Conservation (phyloP, 1,140 invertebrate species). For the Pogonomyrmex californicus region DNA sequence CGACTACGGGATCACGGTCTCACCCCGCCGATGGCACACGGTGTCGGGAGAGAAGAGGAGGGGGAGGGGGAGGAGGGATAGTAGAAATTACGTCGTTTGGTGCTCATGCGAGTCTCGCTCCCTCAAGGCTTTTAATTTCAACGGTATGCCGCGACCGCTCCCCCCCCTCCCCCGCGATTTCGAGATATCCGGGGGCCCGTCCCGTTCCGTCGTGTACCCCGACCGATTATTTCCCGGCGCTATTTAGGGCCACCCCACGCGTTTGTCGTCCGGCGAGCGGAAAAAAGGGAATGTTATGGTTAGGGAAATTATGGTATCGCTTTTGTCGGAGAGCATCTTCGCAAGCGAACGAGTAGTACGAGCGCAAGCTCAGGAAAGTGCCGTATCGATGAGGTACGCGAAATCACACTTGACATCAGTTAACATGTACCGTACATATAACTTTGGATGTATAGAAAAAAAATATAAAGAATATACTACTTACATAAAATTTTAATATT, state of each 20-base stretch:
- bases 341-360: conserved; percentile 13
- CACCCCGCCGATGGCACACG: conserved; percentile 68
- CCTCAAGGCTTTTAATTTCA: conserved; percentile 84
- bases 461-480: background rate
- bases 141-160: conserved; percentile 74
- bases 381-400: background rate
- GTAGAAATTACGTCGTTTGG: conserved; percentile 76
- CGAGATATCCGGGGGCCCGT: background rate
- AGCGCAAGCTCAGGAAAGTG: conserved; percentile 5
- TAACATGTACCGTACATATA: background rate
- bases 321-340: background rate
- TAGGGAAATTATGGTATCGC: conserved; percentile 55
- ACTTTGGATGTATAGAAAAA: background rate
- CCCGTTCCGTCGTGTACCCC: conserved; percentile 15
- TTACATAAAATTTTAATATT: background rate
- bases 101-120: conserved; percentile 66
- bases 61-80: background rate
- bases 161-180: conserved; percentile 53
- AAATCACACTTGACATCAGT: background rate
- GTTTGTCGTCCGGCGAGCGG: conserved; percentile 18
- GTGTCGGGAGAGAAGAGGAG: too few relatives aligned
- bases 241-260: conserved; percentile 35
- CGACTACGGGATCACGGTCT: conserved; percentile 65
- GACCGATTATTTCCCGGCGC: conserved; percentile 42
- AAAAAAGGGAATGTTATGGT: conserved; percentile 53